Percentiles rank a stretch among this genome's conserved stretches.
Conservation (phyloP, 2,888 invertebrate species). For the Synanthedon tipuliformis region DNA sequence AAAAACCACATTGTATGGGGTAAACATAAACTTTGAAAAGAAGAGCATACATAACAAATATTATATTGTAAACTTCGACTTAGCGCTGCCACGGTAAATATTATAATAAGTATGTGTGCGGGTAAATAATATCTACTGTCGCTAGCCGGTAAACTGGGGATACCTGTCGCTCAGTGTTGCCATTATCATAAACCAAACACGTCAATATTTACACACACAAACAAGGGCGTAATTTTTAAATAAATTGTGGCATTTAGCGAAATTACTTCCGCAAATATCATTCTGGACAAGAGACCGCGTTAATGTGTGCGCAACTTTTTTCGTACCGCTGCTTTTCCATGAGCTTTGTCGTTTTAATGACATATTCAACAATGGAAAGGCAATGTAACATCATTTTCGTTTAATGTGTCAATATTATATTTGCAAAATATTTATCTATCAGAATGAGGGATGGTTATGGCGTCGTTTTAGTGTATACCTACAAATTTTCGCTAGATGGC, state of each 20-base stretch:
- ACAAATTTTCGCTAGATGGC: too few species aligned
- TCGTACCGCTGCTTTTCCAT: slow-evolving; percentile 23
- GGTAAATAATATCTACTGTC: slow-evolving; percentile 55
- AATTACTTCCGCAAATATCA: slow-evolving; percentile 65
- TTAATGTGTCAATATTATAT: slow-evolving; percentile 4
- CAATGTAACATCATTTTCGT: slow-evolving; percentile 1
- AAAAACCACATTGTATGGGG: slow-evolving; percentile 53
- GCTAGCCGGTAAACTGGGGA: slow-evolving; percentile 52
- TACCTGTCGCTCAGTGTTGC: slow-evolving; percentile 59
- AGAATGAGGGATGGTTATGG: not conserved
- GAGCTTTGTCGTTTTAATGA: slow-evolving; percentile 30
- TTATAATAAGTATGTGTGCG: slow-evolving; percentile 64
- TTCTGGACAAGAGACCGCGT: slow-evolving; percentile 52
- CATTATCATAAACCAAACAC: slow-evolving; percentile 71
- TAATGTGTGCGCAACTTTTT: slow-evolving; percentile 58
- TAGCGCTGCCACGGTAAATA: slow-evolving; percentile 64
- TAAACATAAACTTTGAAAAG: slow-evolving; percentile 62
- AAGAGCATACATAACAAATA: slow-evolving; percentile 66
- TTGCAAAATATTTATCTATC: not conserved
- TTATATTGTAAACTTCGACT: slow-evolving; percentile 67
- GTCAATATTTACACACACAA: slow-evolving; percentile 69
- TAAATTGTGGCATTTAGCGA: slow-evolving; percentile 70
- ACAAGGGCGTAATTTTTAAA: slow-evolving; percentile 72
- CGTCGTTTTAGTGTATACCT: too few species aligned
- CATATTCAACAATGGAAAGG: slow-evolving; percentile 10